phyloP scores from a whole-genome alignment of 2,888 invertebrate genomes.

The Fragum fragum region DNA sequence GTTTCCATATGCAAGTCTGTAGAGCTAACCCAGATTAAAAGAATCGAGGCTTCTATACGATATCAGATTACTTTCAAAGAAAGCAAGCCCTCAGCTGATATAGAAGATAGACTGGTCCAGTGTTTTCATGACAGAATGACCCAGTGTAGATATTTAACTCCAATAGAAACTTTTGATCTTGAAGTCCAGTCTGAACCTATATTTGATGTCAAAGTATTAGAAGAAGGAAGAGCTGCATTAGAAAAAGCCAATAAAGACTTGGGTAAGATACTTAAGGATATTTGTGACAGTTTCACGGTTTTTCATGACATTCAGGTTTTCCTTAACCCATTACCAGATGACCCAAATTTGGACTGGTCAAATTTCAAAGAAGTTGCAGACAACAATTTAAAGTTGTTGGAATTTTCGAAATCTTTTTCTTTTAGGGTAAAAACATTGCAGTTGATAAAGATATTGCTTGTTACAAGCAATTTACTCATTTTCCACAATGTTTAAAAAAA shows the following conservation, averaged over 20 bases:
- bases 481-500: too few relatives aligned
- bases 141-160: slow-evolving; percentile 93
- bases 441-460: too few relatives aligned
- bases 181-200: slow-evolving; percentile 90
- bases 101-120: slow-evolving; percentile 78
- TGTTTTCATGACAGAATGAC: slow-evolving; percentile 96
- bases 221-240: slow-evolving; percentile 92
- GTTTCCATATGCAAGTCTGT: slow-evolving; percentile 97
- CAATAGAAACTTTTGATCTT: slow-evolving; percentile 89
- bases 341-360: too few relatives aligned
- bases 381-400: too few relatives aligned
- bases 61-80: slow-evolving; percentile 89
- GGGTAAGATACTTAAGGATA: too few relatives aligned
- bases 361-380: too few relatives aligned
- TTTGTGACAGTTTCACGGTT: too few relatives aligned
- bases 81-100: slow-evolving; percentile 48
- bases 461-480: too few relatives aligned
- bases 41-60: slow-evolving; percentile 90
- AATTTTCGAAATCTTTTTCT: too few relatives aligned
- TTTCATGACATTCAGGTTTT: too few relatives aligned
- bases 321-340: too few relatives aligned
- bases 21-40: slow-evolving; percentile 91
- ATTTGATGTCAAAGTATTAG: slow-evolving; percentile 94
- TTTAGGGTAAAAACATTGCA: too few relatives aligned
- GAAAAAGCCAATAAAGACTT: slow-evolving; percentile 93